These are phyloP conservation scores for Abramis brama DNA, from an alignment of 2,113 vertebrate species.

Conservation along the genomic window DNA sequence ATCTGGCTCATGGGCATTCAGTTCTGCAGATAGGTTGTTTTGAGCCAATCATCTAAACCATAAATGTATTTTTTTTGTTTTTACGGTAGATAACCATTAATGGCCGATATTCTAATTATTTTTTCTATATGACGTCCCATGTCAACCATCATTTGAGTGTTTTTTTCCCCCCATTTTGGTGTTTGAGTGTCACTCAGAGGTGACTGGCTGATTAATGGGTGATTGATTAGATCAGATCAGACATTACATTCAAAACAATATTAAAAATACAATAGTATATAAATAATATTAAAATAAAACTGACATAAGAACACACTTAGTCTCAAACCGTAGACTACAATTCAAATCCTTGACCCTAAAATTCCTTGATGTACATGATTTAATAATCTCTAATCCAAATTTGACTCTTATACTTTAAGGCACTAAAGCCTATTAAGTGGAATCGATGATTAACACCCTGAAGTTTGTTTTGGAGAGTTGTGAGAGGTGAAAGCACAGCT, in stretches of 20 bases:
- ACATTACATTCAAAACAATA: background rate
- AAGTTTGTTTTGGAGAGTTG: conserved; percentile 46
- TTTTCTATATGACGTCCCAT: too few relatives aligned
- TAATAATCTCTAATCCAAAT: conserved; percentile 14
- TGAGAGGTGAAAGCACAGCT: conserved; percentile 42
- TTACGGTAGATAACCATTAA: background rate
- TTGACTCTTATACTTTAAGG: background rate
- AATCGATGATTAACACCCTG: conserved; percentile 42
- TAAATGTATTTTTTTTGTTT: background rate
- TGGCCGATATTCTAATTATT: background rate
- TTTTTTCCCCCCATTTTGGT: too few relatives aligned
- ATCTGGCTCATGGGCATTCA: background rate
- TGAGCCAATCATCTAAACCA: background rate
- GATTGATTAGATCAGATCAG: too few relatives aligned
- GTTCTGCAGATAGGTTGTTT: background rate
- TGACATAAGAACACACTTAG: background rate
- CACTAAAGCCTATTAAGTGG: conserved; percentile 19
- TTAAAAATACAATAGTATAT: background rate
- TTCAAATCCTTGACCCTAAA: background rate
- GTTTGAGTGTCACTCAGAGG: too few relatives aligned
- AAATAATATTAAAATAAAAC: background rate
- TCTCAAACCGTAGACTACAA: background rate
- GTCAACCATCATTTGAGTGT: too few relatives aligned
- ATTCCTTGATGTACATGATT: conserved; percentile 18
- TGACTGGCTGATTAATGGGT: too few relatives aligned